Evolutionary conservation across 2,888 invertebrate species (phyloP).

Genomic region (Luffia ferchaultella): DNA sequence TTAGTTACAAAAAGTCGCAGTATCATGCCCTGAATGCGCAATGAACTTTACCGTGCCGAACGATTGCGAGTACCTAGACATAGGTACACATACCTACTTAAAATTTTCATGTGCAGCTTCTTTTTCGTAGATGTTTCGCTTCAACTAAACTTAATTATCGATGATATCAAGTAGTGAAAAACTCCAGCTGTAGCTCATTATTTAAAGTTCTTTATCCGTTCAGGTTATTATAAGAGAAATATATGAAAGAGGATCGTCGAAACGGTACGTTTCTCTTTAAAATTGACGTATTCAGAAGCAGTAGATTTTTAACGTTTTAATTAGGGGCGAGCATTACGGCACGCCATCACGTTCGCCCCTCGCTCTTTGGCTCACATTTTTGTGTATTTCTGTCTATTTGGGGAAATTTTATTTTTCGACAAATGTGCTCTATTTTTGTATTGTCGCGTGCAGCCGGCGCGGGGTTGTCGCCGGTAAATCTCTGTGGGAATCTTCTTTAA

Average conservation of each 20-base stretch:
- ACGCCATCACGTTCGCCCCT: constrained; percentile 62
- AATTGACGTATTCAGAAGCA: constrained; percentile 64
- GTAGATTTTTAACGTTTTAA: constrained; percentile 66
- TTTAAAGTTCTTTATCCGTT: too few relatives aligned
- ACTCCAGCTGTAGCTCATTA: too few relatives aligned
- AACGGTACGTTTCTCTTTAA: constrained; percentile 63
- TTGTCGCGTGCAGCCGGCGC: constrained; percentile 59
- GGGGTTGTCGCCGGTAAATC: constrained; percentile 47
- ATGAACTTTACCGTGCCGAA: too few relatives aligned
- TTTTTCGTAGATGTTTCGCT: too few relatives aligned
- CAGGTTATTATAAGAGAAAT: constrained; percentile 44
- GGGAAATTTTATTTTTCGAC: constrained; percentile 66
- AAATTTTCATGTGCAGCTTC: too few relatives aligned
- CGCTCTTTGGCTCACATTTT: constrained; percentile 60
- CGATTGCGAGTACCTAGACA: too few relatives aligned
- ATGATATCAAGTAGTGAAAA: too few relatives aligned
- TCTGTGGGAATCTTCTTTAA: constrained; percentile 57
- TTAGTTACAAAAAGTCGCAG: too few relatives aligned
- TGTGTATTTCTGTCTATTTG: constrained; percentile 66
- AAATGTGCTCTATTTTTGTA: constrained; percentile 59
- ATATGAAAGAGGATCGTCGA: constrained; percentile 55
- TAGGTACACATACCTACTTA: too few relatives aligned
- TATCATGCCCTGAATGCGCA: too few relatives aligned
- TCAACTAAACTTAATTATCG: too few relatives aligned
- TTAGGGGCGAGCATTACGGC: constrained; percentile 66